A percentile compares a stretch with the other conserved stretches of the same genome.
Evolutionary conservation across 2,113 vertebrate genomes (phyloP).

Genomic region (Salvelinus alpinus): DNA sequence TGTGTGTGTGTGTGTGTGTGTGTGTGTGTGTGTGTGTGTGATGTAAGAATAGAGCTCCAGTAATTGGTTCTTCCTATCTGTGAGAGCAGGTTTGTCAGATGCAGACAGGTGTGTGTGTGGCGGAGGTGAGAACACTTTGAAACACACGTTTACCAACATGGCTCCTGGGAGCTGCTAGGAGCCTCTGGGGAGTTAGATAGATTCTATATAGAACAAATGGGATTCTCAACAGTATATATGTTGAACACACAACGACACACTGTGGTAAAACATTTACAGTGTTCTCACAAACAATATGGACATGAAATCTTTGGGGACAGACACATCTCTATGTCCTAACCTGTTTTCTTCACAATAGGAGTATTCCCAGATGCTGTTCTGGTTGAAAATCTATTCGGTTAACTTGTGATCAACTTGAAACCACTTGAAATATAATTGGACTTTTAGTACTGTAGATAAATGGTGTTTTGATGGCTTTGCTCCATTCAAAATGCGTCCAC

Average conservation of each 20-base stretch:
- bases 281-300: too few relatives aligned
- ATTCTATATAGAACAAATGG: neutral
- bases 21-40: neutral
- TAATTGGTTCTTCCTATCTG: neutral
- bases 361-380: neutral
- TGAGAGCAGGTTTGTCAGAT: neutral
- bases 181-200: neutral
- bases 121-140: neutral
- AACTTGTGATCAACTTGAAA: neutral
- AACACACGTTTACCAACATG: neutral
- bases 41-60: slow-evolving; percentile 6
- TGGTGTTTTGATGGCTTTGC: neutral
- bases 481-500: neutral
- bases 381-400: neutral
- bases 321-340: too few relatives aligned
- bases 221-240: neutral
- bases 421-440: neutral
- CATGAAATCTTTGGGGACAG: too few relatives aligned
- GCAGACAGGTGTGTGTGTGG: neutral
- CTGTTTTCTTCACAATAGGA: too few relatives aligned
- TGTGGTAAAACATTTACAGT: too few relatives aligned
- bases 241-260: neutral
- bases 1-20: slow-evolving; percentile 4
- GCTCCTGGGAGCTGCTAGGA: neutral
- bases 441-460: neutral